These are phyloP conservation scores for Euzetes globulus DNA, from an alignment of 2,888 invertebrate genomes.

Conservation along the genomic window DNA sequence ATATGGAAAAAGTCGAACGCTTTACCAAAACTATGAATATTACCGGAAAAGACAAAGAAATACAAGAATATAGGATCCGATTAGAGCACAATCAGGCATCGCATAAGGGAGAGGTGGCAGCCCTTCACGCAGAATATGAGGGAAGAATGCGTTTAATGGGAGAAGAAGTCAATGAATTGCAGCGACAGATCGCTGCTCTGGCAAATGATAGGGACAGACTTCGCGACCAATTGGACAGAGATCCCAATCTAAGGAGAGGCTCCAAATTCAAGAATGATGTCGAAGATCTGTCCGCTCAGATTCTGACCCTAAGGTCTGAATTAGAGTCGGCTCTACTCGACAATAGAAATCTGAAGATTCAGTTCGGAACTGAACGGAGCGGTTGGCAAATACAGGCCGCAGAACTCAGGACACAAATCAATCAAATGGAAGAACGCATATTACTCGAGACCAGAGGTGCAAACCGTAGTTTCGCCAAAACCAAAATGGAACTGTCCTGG, in stretches of 20 bases:
- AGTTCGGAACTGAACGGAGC: constrained; percentile 78
- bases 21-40: constrained; percentile 60
- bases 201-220: constrained; percentile 80
- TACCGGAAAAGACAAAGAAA: constrained; percentile 69
- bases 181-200: constrained; percentile 68
- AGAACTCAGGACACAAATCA: constrained; percentile 77
- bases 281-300: constrained; percentile 31
- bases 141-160: constrained; percentile 70
- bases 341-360: constrained; percentile 73
- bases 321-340: constrained; percentile 73
- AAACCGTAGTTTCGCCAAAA: constrained; percentile 69
- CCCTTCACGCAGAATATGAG: constrained; percentile 75
- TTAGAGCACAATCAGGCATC: constrained; percentile 54
- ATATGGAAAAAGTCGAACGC: constrained; percentile 74
- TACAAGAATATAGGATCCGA: constrained; percentile 46
- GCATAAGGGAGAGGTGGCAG: constrained; percentile 67
- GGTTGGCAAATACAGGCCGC: constrained; percentile 75
- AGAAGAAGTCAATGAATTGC: constrained; percentile 72
- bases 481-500: constrained; percentile 84
- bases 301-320: constrained; percentile 49
- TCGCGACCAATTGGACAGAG: constrained; percentile 67
- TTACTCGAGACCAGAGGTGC: constrained; percentile 68
- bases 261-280: constrained; percentile 39
- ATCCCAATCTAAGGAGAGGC: constrained; percentile 36
- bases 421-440: constrained; percentile 79